Conservation (phyloP, 2,888 invertebrate species). For the Lycophotia porphyrea region DNA sequence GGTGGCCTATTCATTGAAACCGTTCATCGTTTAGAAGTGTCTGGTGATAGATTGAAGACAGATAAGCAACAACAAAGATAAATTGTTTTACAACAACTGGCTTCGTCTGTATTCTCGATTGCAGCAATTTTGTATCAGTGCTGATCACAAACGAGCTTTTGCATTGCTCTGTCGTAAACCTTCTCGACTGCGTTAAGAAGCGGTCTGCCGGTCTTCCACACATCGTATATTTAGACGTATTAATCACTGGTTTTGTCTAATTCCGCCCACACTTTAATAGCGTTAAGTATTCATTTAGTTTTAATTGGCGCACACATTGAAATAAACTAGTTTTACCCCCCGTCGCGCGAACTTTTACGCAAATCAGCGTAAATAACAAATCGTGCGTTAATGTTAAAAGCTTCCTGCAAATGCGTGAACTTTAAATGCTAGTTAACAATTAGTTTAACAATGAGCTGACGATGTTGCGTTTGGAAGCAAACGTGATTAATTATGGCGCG, state of each 20-base stretch:
- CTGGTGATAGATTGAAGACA: neutral
- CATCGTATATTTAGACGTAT: neutral
- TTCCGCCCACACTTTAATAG: constrained; percentile 15
- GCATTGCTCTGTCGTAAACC: neutral
- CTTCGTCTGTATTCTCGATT: neutral
- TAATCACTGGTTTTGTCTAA: neutral
- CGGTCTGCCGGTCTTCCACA: neutral
- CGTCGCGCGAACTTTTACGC: constrained; percentile 27
- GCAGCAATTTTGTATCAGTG: neutral
- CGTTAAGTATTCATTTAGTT: constrained; percentile 8
- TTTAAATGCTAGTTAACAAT: constrained; percentile 44
- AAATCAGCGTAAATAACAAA: constrained; percentile 48
- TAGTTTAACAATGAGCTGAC: constrained; percentile 33
- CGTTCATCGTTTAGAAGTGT: neutral
- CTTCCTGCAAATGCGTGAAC: constrained; percentile 37
- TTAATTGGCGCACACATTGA: constrained; percentile 34
- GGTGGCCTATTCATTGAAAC: neutral
- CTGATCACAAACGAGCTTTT: neutral
- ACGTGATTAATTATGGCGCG: constrained; percentile 42
- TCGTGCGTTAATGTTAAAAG: constrained; percentile 34
- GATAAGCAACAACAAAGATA: neutral
- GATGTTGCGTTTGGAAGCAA: constrained; percentile 17
- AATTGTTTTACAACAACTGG: neutral
- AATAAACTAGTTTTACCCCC: constrained; percentile 15
- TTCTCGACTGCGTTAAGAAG: neutral